Base-by-base conservation (phyloP, 2,113 vertebrate species). In the Pelobates fuscus region DNA sequence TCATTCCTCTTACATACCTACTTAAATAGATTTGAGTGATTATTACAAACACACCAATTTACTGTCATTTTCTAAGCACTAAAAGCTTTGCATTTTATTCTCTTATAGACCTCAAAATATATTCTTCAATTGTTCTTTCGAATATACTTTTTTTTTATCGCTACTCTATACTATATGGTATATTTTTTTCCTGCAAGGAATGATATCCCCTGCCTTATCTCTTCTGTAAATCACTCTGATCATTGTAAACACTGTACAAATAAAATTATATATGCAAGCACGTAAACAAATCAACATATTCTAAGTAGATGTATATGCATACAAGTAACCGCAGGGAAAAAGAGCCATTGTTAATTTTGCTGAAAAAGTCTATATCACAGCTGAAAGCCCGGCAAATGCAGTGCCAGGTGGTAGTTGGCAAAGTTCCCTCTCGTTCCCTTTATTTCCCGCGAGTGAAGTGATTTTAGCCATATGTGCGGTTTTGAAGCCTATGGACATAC, bases 401-500 rank as follows among this genome's bases (percentile, higher is more conserved):
- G 20, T 8, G 73, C 73, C 73, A 68, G 59, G 68, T 64, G 73
- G 73, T 61, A 77, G 25, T 41, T 77, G 73, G 73, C 73, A 77
- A 61, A 12, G 55, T 77, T 77, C 65, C 73, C 65, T 68, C 43
- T 14, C 59, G 59, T 60, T 60, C 64, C n/a, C 29, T 77, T 77
- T 77, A 67, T 77, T 68, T 77, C 73, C 65, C 73, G 26, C 11
- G 65, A 77, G 65, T 77, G 73, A 54, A 30, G 58, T 68, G 73
- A 77, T 77, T 77, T 77, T 61, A 77, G 64, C 73, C 73, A 77
- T 77, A 77, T 77, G 73, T 49, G 65, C 65, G 55, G 27, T 54
- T 77, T 77, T 68, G 73, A 77, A 59, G 73, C 64, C 55, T 68
- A 61, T 68, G 64, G 73, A 63, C 43, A 49, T 30, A 49, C 73